Conservation (phyloP, 1,140 invertebrate genomes). For the Coboldia fuscipes region DNA sequence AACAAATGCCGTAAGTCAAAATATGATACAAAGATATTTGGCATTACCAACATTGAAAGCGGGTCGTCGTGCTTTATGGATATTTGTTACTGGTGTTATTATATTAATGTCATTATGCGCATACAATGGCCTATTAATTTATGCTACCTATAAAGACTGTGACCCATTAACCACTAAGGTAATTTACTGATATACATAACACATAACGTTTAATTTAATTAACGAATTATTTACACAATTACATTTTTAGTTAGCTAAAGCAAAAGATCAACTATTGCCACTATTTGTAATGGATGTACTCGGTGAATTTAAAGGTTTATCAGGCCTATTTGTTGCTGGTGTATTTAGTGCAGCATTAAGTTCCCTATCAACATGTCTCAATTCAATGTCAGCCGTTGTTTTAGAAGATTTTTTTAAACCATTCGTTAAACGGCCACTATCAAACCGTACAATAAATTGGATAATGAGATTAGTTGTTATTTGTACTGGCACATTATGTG, state of each 20-base stretch:
- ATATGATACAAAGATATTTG: conserved; percentile 47
- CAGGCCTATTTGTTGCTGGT: conserved; percentile 43
- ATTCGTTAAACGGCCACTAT: conserved; percentile 22
- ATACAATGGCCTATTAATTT: conserved; percentile 54
- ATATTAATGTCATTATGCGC: conserved; percentile 30
- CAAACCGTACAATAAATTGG: conserved; percentile 23
- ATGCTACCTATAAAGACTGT: conserved; percentile 46
- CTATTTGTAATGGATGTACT: conserved; percentile 41
- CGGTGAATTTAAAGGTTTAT: conserved; percentile 31
- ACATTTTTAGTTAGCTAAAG: conserved; percentile 22
- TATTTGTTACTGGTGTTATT: conserved; percentile 31
- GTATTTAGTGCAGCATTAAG: conserved; percentile 47
- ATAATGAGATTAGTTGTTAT: conserved; percentile 33
- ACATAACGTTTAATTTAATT: background rate
- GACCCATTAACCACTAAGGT: conserved; percentile 43
- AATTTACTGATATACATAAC: background rate
- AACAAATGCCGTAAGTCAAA: conserved; percentile 57
- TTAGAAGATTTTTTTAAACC: conserved; percentile 39
- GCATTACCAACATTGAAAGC: conserved; percentile 37
- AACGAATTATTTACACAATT: background rate
- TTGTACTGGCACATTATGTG: conserved; percentile 26
- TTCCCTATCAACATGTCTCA: conserved; percentile 56
- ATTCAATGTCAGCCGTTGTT: conserved; percentile 49
- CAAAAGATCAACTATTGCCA: conserved; percentile 31
- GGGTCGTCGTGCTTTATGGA: conserved; percentile 33